These are phyloP conservation scores for Lamprotornis superbus DNA, from an alignment of 2,113 vertebrate genomes.

Conservation along the genomic window DNA sequence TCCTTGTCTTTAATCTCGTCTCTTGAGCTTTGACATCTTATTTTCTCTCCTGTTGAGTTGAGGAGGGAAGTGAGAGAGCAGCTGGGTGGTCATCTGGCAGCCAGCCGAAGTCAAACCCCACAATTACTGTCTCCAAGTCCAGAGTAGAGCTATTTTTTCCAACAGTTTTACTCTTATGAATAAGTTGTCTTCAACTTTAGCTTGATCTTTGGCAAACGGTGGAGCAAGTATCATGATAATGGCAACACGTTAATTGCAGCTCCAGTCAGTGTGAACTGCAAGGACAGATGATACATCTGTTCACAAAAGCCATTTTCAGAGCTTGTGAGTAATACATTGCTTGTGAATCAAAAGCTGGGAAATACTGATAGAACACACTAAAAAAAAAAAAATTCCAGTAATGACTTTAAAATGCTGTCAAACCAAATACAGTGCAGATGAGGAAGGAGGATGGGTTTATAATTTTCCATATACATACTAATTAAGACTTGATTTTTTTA, in stretches of 20 bases:
- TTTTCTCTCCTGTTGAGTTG: background rate
- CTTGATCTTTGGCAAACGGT: background rate
- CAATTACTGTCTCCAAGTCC: background rate
- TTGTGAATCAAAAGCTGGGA: background rate
- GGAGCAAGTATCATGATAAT: background rate
- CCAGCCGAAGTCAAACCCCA: background rate
- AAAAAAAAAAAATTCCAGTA: background rate
- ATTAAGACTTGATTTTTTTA: background rate
- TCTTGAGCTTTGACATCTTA: background rate
- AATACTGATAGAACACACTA: background rate
- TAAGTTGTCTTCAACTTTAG: background rate
- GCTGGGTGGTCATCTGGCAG: background rate
- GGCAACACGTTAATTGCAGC: background rate
- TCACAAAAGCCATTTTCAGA: background rate
- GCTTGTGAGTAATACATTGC: background rate
- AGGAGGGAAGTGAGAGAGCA: background rate
- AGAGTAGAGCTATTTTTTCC: background rate
- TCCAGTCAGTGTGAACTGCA: background rate
- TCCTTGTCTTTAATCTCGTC: background rate
- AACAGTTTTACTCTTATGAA: background rate
- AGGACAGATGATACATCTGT: background rate
- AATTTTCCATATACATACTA: conserved; percentile 5
- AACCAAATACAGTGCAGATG: background rate
- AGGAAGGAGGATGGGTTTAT: background rate
- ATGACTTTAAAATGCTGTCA: background rate